Evolutionary conservation across 2,113 vertebrate genomes (phyloP).

Genomic region (Tympanuchus pallidicinctus): DNA sequence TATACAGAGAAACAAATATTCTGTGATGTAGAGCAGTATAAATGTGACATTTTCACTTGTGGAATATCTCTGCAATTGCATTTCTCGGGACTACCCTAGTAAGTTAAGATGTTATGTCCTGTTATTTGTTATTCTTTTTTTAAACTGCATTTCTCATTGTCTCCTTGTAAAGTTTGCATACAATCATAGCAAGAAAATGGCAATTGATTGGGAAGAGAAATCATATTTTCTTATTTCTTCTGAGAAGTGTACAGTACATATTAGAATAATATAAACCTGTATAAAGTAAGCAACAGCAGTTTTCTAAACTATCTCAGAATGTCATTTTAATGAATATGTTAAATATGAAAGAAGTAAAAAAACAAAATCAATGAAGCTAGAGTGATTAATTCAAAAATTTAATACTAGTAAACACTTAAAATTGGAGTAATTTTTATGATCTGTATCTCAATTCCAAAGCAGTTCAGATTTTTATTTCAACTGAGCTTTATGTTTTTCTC

Average conservation of each 20-base stretch:
- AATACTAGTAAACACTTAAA: not conserved
- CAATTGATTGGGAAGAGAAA: not conserved
- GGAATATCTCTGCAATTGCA: not conserved
- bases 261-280: not conserved
- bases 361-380: not conserved
- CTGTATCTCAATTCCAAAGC: not conserved
- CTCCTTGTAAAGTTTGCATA: not conserved
- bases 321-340: not conserved
- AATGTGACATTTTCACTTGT: not conserved
- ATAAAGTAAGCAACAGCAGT: not conserved
- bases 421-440: not conserved
- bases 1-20: conserved; percentile 4
- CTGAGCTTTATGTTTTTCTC: rapidly evolving
- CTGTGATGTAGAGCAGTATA: not conserved
- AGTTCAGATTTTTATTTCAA: not conserved
- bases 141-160: not conserved
- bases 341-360: not conserved
- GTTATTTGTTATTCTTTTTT: not conserved
- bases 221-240: not conserved
- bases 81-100: conserved; percentile 15
- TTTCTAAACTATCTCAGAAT: not conserved
- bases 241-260: not conserved
- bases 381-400: not conserved
- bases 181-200: not conserved
- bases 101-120: not conserved